phyloP scores from a whole-genome alignment of 2,113 vertebrate species.

The Cairina moschata region DNA sequence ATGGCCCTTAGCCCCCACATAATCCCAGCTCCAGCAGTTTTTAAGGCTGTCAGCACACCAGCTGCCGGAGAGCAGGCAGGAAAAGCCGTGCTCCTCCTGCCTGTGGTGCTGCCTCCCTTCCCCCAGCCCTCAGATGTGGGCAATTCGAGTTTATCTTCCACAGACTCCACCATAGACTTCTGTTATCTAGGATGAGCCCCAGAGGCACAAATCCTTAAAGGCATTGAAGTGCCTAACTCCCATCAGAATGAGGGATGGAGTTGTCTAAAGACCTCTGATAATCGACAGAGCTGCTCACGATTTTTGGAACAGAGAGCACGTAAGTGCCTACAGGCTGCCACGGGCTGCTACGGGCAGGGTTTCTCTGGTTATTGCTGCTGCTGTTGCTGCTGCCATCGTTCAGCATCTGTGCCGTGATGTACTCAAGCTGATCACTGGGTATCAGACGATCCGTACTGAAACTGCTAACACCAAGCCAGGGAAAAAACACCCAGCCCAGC shows the following conservation, averaged over 20 bases:
- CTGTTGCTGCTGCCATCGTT: neutral
- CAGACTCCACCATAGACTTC: conserved; percentile 17
- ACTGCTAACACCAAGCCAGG: neutral
- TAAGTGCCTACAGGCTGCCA: conserved; percentile 5
- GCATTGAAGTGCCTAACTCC: conserved; percentile 66
- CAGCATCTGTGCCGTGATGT: neutral
- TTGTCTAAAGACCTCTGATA: conserved; percentile 56
- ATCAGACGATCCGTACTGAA: neutral
- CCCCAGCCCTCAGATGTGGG: conserved; percentile 47
- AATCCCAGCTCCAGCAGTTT: accelerated
- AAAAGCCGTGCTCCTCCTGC: neutral
- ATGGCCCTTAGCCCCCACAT: neutral
- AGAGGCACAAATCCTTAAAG: conserved; percentile 61
- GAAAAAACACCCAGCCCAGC: neutral
- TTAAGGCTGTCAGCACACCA: neutral
- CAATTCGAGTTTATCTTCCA: conserved; percentile 64
- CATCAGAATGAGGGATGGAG: conserved; percentile 61
- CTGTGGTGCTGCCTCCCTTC: neutral
- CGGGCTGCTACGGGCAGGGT: neutral
- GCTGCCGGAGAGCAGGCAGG: neutral
- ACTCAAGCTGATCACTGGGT: neutral
- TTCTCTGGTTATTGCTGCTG: neutral
- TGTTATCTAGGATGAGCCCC: conserved; percentile 52
- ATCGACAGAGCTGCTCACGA: conserved; percentile 52
- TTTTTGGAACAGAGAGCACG: conserved; percentile 43